Evolutionary conservation across 2,797 vertebrate genomes (phyloP), one percentile per base, ranked within the genome.

Genomic region (Alcedo atthis): DNA sequence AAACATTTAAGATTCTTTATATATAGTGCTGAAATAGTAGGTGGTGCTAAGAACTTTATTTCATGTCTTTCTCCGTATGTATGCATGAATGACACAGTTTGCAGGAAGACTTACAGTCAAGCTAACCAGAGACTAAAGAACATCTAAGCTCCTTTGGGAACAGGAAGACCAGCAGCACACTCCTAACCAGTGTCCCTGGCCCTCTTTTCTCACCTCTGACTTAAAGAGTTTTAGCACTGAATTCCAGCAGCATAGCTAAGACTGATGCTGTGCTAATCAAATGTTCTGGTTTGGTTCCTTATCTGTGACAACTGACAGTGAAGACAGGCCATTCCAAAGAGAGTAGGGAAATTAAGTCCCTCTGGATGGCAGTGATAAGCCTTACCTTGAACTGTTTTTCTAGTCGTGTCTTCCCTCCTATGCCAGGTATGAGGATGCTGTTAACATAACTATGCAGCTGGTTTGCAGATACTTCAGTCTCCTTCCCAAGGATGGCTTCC

Each of bases 331-430:
- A 26, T 28, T 49, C 15, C 17, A 62, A 81, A 87, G 19, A 68
- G 28, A 49, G 69, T 1, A 70, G 78, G 51, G 73, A 55, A 87
- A 87, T 78, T 1, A 78, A 42, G 30, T 69, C 24, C 37, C 48
- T 81, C 81, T 87, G 90, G 55, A 78, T 63, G 53, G 71, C 79
- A 80, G 61, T 3, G 61, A 54, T 81, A 54, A 87, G 73, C 10
- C 71, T 92, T 96, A 99, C 99, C 98, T 99, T 99, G 97, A 99
- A 99, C 96, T 99, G 99, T 92, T 99, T 99, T 96, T 99, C 99
- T 93, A 99, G 98, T 66, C 98, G 97, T 5, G 98, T 99, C 97
- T 98, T 98, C 76, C 99, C 98, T 85, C 98, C 98, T 37, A 98
- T 98, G 93, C 98, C 98, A 43, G 98, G 99, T 83, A 98, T 99